A percentile compares a stretch with the other conserved stretches of the same genome.
Conservation (phyloP, 1,140 invertebrate genomes). For the Lepeophtheirus salmonis region DNA sequence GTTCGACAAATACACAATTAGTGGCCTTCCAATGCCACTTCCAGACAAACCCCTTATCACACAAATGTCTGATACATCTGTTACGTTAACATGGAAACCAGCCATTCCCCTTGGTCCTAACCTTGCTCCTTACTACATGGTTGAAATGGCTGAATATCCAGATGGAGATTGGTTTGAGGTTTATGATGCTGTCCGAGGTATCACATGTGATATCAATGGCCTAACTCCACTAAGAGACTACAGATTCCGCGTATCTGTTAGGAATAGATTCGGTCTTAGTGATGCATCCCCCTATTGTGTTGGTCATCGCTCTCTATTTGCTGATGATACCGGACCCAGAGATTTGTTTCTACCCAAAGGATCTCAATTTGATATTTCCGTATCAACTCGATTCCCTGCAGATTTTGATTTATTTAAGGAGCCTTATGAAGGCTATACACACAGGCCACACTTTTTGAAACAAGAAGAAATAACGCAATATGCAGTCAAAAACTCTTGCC, state of each 20-base stretch:
- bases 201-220: slow-evolving; percentile 60
- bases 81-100: slow-evolving; percentile 75
- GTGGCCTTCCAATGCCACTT: slow-evolving; percentile 57
- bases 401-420: slow-evolving; percentile 19
- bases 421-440: slow-evolving; percentile 20
- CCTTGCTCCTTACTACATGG: slow-evolving; percentile 69
- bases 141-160: slow-evolving; percentile 78
- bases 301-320: slow-evolving; percentile 38
- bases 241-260: slow-evolving; percentile 75
- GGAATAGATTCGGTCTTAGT: slow-evolving; percentile 89
- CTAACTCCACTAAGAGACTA: slow-evolving; percentile 70
- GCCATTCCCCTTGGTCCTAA: slow-evolving; percentile 57
- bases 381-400: slow-evolving; percentile 13
- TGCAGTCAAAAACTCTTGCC: slow-evolving; percentile 26
- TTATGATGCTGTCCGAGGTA: slow-evolving; percentile 40
- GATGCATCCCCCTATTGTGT: slow-evolving; percentile 72
- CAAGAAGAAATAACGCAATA: slow-evolving; percentile 26
- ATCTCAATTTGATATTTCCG: slow-evolving; percentile 10
- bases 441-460: slow-evolving; percentile 26
- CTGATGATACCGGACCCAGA: slow-evolving; percentile 6
- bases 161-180: slow-evolving; percentile 57
- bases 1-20: slow-evolving; percentile 58
- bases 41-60: slow-evolving; percentile 70
- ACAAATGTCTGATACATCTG: slow-evolving; percentile 58
- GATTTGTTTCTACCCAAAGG: neutral